phyloP scores from a whole-genome alignment of 2,888 invertebrate genomes.

The Cremastinae sp. region DNA sequence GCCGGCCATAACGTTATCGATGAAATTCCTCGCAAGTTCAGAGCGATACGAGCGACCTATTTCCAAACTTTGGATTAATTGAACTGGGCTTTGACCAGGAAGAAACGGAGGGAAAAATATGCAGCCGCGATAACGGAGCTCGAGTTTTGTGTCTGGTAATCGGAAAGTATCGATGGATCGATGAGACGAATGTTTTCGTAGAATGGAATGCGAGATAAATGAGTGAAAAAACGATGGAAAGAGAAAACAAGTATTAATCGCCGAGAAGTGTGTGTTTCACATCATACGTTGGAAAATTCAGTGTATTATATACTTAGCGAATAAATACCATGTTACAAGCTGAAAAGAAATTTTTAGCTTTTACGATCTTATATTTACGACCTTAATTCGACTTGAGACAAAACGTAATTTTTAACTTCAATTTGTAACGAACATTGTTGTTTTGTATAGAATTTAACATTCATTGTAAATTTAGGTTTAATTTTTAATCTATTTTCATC shows the following conservation, averaged over 20 bases:
- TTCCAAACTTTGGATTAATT: constrained; percentile 27
- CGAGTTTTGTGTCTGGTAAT: constrained; percentile 16
- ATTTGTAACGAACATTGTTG: neutral
- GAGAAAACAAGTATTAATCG: constrained; percentile 74
- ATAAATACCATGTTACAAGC: constrained; percentile 68
- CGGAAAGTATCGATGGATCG: constrained; percentile 27
- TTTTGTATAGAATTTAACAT: constrained; percentile 1
- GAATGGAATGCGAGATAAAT: constrained; percentile 34
- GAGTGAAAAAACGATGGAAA: constrained; percentile 39
- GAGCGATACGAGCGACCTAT: constrained; percentile 39
- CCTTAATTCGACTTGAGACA: too few species aligned
- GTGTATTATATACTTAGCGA: constrained; percentile 75
- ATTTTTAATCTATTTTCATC: constrained; percentile 19
- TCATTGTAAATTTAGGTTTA: neutral
- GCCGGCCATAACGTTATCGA: constrained; percentile 39
- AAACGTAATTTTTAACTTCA: too few species aligned
- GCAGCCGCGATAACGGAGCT: constrained; percentile 1
- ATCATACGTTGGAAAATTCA: constrained; percentile 71
- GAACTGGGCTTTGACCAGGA: constrained; percentile 11
- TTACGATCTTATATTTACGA: neutral
- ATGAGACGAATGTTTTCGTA: constrained; percentile 26
- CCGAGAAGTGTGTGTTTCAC: constrained; percentile 74
- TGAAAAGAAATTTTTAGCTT: constrained; percentile 2
- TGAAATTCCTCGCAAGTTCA: constrained; percentile 23
- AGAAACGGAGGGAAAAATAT: neutral